Evolutionary conservation across 2,888 invertebrate species (phyloP), one percentile per base, ranked within the genome.

Genomic region (Strigamia maritima): DNA sequence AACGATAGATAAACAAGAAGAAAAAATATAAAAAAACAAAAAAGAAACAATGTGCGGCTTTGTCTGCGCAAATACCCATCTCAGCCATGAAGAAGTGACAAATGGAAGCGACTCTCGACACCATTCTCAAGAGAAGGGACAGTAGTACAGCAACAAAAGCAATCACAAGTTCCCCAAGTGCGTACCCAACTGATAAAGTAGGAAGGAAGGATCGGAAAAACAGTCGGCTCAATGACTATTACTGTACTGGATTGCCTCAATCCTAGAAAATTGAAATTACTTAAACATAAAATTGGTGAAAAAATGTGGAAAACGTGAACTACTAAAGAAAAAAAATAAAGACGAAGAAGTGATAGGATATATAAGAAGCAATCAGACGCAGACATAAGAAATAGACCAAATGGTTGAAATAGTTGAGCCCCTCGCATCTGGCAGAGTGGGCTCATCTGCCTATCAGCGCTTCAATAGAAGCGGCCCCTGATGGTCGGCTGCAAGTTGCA

Each of bases 401-500:
- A 60, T 60, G 60, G 16, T 60, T 60, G 60, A 60, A 60, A 60
- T 19, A n/a, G 19, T 60, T 60, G 16, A 40, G 40, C 40, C 24
- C 24, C 60, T 60, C 24, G 60, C 8, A 60, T 60, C 19, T 60
- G 7, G 3, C n/a, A 60, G n/a, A 24, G 19, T 60, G 24, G 60
- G 60, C 60, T 60, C 60, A 60, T 60, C 60, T 60, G 60, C 60
- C 60, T 60, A 60, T 60, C 60, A 60, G 60, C 60, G 60, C 60
- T 60, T 60, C 60, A 60, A 60, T 60, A 60, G 60, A 60, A 60
- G 60, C 60, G 60, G 60, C 24, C 60, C 60, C 60, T 60, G 60
- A 19, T 19, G 60, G 60, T 60, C 60, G 60, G 60, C 60, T 60
- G 60, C 60, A 19, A 6, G 19, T 4, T 60, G 60, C n/a, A n/a